phyloP scores from a whole-genome alignment of 2,113 vertebrate genomes.

The western clawed frog (Xenopus tropicalis) region UCB_Xtro_10.0 CM004443.2:63420001-63420500 shows the following conservation, averaged over 20 bases:
- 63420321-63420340: neutral
- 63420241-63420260: too few relatives aligned
- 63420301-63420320: neutral
- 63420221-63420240: too few relatives aligned
- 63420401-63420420: slow-evolving; percentile 3
- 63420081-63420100: neutral
- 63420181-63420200: too few relatives aligned
- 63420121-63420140: neutral
- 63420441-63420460: neutral
- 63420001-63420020: too few relatives aligned
- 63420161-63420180: neutral
- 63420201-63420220: too few relatives aligned
- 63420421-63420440: neutral
- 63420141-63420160: neutral
- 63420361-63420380: neutral
- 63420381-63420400: slow-evolving; percentile 4
- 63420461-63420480: neutral
- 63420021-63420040: slow-evolving; percentile 4
- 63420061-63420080: neutral
- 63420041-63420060: slow-evolving; percentile 1
- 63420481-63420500: neutral
- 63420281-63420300: too few relatives aligned
- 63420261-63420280: too few relatives aligned
- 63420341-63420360: neutral
- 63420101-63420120: slow-evolving; percentile 3